These are phyloP conservation scores for Siderastrea siderea DNA, from an alignment of 92 coral and sea anemone genomes.

Conservation along the genomic window DNA sequence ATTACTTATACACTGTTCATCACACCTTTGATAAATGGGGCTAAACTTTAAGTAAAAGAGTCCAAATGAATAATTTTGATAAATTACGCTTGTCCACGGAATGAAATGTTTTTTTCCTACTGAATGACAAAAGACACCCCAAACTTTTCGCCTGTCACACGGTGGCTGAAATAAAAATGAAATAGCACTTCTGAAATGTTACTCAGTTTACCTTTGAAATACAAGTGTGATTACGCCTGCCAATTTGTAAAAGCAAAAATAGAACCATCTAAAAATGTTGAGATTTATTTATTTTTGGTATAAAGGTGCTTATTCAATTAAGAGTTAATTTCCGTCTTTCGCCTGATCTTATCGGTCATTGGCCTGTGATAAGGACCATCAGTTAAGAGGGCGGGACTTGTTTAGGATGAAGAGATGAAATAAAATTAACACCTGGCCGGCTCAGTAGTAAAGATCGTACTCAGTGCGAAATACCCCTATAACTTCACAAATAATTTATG, in stretches of 20 bases:
- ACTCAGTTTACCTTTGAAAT: background rate
- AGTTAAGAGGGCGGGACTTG: background rate
- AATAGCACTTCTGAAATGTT: no score
- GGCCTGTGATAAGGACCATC: background rate
- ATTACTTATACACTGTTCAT: background rate
- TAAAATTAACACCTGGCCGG: slow-evolving; percentile 13
- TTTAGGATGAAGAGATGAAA: slow-evolving; percentile 3
- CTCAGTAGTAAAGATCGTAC: no score
- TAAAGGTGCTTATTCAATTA: slow-evolving; percentile 6
- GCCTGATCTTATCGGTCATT: background rate
- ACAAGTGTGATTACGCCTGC: background rate
- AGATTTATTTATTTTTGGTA: background rate
- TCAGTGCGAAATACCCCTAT: background rate
- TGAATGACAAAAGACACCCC: background rate
- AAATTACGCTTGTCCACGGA: background rate
- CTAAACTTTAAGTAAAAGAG: no score
- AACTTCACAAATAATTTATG: no score
- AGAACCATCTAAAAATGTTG: background rate
- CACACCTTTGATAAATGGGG: background rate
- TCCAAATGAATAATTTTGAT: no score
- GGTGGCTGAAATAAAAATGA: no score
- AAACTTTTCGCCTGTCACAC: background rate
- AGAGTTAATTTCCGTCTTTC: background rate
- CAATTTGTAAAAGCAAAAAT: background rate
- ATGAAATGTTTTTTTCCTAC: background rate